Evolutionary conservation across 2,797 vertebrate genomes (phyloP).

Genomic region (Orientallactaga sibirica): DNA sequence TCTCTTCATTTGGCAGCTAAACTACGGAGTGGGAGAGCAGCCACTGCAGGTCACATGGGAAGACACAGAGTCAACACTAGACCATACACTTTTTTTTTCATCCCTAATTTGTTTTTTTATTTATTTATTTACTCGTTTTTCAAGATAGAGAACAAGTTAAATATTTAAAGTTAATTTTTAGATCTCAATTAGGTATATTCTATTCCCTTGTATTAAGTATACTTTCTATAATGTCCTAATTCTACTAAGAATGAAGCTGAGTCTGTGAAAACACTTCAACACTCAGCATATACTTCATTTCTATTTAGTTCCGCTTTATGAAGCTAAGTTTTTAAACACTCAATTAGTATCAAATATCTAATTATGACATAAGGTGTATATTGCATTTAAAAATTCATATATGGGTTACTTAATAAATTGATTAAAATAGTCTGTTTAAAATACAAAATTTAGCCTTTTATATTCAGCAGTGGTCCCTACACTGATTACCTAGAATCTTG

Average conservation of each 20-base stretch:
- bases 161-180: conserved; percentile 66
- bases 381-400: conserved; percentile 59
- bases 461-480: conserved; percentile 40
- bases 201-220: conserved; percentile 33
- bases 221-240: conserved; percentile 42
- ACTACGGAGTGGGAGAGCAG: neutral
- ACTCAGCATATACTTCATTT: neutral
- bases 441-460: conserved; percentile 70
- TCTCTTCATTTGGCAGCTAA: conserved; percentile 11
- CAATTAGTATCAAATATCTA: conserved; percentile 8
- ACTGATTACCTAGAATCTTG: neutral
- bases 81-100: neutral
- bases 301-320: neutral
- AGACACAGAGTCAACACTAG: neutral
- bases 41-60: neutral
- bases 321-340: conserved; percentile 29
- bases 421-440: conserved; percentile 61
- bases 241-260: neutral
- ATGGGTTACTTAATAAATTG: conserved; percentile 41
- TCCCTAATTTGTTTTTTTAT: conserved; percentile 33
- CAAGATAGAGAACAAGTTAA: neutral
- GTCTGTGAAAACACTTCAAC: neutral
- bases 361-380: conserved; percentile 17
- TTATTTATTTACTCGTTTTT: no score
- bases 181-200: conserved; percentile 10